phyloP scores from a whole-genome alignment of 2,888 invertebrate genomes.

The Elmis aenea region DNA sequence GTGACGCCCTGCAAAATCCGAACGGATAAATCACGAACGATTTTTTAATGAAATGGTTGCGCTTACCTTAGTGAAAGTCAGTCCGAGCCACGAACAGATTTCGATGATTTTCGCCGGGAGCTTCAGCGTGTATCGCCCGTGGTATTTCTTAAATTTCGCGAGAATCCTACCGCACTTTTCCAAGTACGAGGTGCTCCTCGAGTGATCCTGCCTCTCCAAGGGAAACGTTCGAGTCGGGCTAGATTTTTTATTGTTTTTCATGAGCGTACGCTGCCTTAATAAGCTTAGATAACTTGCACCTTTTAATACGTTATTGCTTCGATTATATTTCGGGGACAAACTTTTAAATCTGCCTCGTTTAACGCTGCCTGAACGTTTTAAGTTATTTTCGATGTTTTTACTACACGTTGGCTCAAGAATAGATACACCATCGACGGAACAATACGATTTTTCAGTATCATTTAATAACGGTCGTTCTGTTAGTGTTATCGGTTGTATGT shows the following conservation, averaged over 20 bases:
- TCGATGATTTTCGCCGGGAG: slow-evolving; percentile 31
- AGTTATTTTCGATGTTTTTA: too few species aligned
- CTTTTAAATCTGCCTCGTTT: slow-evolving; percentile 9
- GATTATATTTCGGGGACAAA: slow-evolving; percentile 10
- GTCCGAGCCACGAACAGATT: slow-evolving; percentile 31
- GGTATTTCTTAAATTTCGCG: slow-evolving; percentile 28
- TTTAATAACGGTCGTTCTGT: background rate
- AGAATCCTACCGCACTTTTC: slow-evolving; percentile 21
- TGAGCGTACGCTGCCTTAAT: background rate
- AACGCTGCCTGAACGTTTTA: too few species aligned
- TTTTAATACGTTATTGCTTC: too few species aligned
- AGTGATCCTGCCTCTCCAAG: too few species aligned
- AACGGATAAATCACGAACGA: too few species aligned
- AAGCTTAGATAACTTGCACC: background rate
- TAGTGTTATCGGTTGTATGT: background rate
- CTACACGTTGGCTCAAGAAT: too few species aligned
- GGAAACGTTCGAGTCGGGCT: background rate
- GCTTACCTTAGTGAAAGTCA: slow-evolving; percentile 33
- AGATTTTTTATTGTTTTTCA: background rate
- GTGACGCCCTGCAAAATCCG: slow-evolving; percentile 14
- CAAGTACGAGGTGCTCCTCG: background rate
- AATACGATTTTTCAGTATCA: too few species aligned
- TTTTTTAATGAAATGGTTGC: too few species aligned
- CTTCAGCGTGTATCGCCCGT: slow-evolving; percentile 26
- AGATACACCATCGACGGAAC: slow-evolving; percentile 5